phyloP scores from a whole-genome alignment of 2,113 vertebrate species.

The Salminus brasiliensis region DNA sequence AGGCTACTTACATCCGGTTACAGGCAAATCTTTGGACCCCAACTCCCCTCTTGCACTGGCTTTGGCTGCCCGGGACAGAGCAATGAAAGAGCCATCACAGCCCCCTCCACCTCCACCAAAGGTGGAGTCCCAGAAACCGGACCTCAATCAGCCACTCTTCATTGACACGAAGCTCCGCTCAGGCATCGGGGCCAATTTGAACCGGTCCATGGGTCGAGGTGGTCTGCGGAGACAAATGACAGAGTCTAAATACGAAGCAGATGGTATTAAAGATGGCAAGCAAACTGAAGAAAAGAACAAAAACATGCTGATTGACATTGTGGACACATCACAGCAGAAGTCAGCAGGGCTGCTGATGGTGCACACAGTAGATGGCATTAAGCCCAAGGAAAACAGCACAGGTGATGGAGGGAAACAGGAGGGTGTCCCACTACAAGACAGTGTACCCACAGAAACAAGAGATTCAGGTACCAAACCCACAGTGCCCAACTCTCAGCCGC shows the following conservation, averaged over 20 bases:
- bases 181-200: slow-evolving; percentile 82
- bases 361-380: slow-evolving; percentile 78
- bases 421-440: slow-evolving; percentile 66
- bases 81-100: slow-evolving; percentile 89
- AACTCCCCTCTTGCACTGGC: slow-evolving; percentile 91
- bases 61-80: slow-evolving; percentile 90
- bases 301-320: slow-evolving; percentile 79
- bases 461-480: slow-evolving; percentile 71
- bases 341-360: slow-evolving; percentile 93
- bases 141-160: slow-evolving; percentile 94
- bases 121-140: slow-evolving; percentile 85
- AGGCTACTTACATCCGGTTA: slow-evolving; percentile 89
- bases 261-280: slow-evolving; percentile 76
- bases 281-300: slow-evolving; percentile 82
- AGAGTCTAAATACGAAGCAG: slow-evolving; percentile 85
- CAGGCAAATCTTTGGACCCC: slow-evolving; percentile 88
- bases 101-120: slow-evolving; percentile 80
- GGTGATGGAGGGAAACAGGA: slow-evolving; percentile 72
- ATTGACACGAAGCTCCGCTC: slow-evolving; percentile 95
- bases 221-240: slow-evolving; percentile 85
- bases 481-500: slow-evolving; percentile 70
- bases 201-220: slow-evolving; percentile 74
- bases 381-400: slow-evolving; percentile 61
- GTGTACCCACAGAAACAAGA: slow-evolving; percentile 69
- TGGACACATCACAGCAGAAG: slow-evolving; percentile 86